phyloP scores from a whole-genome alignment of 2,888 invertebrate species.

The Rhagophthalmus giganteus region DNA sequence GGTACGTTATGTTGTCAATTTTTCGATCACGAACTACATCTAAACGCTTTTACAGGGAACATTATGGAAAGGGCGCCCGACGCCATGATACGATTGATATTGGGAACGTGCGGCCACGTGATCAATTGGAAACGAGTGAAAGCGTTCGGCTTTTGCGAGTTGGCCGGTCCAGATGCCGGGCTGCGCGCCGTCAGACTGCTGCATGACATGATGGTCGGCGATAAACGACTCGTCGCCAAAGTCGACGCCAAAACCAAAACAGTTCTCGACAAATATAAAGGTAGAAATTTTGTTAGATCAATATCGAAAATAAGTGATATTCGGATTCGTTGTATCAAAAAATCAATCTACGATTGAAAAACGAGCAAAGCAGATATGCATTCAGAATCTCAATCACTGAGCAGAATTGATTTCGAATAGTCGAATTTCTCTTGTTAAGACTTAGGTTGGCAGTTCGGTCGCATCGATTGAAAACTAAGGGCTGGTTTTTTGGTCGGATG shows the following conservation, averaged over 20 bases:
- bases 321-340: not conserved
- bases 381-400: too few relatives aligned
- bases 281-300: too few relatives aligned
- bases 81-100: conserved; percentile 88
- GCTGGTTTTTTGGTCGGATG: too few relatives aligned
- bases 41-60: conserved; percentile 61
- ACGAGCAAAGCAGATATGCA: too few relatives aligned
- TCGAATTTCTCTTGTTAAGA: too few relatives aligned
- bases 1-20: conserved; percentile 59
- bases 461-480: too few relatives aligned
- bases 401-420: too few relatives aligned
- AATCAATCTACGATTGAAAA: too few relatives aligned
- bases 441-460: too few relatives aligned
- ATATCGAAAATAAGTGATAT: too few relatives aligned
- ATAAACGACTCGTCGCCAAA: conserved; percentile 91
- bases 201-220: conserved; percentile 90
- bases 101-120: conserved; percentile 92
- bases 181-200: conserved; percentile 89
- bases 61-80: conserved; percentile 95
- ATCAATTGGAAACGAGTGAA: conserved; percentile 97
- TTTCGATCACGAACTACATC: not conserved
- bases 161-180: conserved; percentile 93
- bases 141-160: conserved; percentile 98
- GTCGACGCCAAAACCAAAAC: conserved; percentile 97
- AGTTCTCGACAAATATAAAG: conserved; percentile 90